Conservation (phyloP, 1,140 invertebrate species). For the Tetramorium simillimum region DNA sequence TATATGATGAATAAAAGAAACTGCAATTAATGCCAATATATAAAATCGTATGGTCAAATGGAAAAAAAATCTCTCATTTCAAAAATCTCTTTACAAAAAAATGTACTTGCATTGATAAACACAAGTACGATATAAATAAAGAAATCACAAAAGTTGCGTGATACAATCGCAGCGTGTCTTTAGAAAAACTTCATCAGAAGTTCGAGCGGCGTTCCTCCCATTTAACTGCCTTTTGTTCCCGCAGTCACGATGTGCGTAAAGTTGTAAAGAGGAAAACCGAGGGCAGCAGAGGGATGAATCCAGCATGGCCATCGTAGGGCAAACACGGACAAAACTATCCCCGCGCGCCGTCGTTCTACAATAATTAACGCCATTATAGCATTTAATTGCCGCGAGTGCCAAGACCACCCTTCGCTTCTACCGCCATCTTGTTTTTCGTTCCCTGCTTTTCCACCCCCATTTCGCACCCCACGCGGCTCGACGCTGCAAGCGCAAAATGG, state of each 20-base stretch:
- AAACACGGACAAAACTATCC: conserved; percentile 71
- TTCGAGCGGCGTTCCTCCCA: conserved; percentile 24
- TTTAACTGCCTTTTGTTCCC: conserved; percentile 45
- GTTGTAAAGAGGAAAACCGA: conserved; percentile 37
- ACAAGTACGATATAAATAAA: background rate
- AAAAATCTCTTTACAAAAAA: too few species aligned
- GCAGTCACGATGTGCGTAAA: conserved; percentile 24
- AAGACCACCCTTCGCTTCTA: conserved; percentile 67
- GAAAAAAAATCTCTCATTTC: background rate
- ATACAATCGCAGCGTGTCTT: background rate
- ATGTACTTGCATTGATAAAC: background rate
- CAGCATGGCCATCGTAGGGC: conserved; percentile 30
- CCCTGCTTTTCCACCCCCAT: conserved; percentile 55
- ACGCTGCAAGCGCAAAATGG: conserved; percentile 78
- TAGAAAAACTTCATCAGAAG: conserved; percentile 44
- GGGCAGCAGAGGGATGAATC: conserved; percentile 19
- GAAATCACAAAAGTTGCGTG: background rate
- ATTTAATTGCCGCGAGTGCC: conserved; percentile 78
- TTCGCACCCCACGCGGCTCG: conserved; percentile 42
- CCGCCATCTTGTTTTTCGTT: conserved; percentile 79
- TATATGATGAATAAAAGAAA: background rate
- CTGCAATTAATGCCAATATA: background rate
- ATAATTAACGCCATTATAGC: conserved; percentile 80
- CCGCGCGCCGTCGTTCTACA: conserved; percentile 63
- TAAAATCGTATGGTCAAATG: too few species aligned